These are phyloP conservation scores for Meriones psammophilus DNA, from an alignment of 2,797 vertebrate genomes.

Conservation along the genomic window DNA sequence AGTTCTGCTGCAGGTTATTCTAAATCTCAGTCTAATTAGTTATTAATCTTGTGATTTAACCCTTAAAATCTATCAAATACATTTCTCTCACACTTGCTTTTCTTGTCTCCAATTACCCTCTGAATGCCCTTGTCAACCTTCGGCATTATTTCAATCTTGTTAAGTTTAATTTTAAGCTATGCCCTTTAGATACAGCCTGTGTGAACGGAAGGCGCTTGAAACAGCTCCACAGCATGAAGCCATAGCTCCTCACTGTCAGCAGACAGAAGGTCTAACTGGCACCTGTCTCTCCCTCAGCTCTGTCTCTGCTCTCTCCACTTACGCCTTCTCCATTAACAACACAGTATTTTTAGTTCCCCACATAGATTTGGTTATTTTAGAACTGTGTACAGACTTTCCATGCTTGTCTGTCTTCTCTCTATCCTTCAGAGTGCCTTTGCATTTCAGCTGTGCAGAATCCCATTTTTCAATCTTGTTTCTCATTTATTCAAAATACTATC, in stretches of 20 bases:
- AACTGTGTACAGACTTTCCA: constrained; percentile 21
- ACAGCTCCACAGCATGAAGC: background rate
- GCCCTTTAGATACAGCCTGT: constrained; percentile 32
- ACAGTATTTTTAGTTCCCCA: constrained; percentile 67
- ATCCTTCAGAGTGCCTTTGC: background rate
- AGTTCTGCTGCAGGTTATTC: background rate
- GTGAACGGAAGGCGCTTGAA: constrained; percentile 11
- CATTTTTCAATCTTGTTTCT: background rate
- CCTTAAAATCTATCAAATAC: background rate
- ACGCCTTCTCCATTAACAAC: constrained; percentile 18
- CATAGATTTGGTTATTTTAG: constrained; percentile 63
- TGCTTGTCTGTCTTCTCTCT: constrained; percentile 13
- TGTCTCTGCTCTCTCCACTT: constrained; percentile 25
- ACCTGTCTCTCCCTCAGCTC: constrained; percentile 59
- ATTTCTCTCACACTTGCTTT: background rate
- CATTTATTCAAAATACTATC: background rate
- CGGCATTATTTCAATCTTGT: constrained; percentile 3
- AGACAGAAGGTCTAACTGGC: constrained; percentile 69
- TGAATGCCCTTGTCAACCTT: background rate
- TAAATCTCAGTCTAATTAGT: constrained; percentile 6
- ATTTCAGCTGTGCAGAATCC: background rate
- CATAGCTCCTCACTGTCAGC: constrained; percentile 28
- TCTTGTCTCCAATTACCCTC: background rate
- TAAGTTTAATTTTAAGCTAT: background rate
- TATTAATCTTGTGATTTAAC: background rate